phyloP scores from a whole-genome alignment of 2,888 invertebrate species.

The Cantharis nigra region DNA sequence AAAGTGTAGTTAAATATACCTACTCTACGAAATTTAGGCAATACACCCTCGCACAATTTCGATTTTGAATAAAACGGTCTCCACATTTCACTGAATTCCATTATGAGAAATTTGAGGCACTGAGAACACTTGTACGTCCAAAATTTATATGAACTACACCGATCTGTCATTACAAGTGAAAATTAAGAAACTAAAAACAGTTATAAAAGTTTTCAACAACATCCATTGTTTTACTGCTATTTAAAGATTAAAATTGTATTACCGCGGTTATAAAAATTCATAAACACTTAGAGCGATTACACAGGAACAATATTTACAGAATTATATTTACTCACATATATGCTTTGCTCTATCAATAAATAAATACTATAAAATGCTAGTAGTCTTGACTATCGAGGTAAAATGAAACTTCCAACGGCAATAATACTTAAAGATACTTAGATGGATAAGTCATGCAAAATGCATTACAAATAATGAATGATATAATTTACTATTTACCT shows the following conservation, averaged over 20 bases:
- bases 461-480: neutral
- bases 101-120: neutral
- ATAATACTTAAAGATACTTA: neutral
- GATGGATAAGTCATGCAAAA: neutral
- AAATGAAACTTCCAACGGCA: neutral
- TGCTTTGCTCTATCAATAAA: neutral
- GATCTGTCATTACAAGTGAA: neutral
- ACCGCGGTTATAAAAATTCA: neutral
- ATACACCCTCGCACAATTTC: neutral
- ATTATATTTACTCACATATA: neutral
- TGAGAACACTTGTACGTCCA: neutral
- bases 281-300: neutral
- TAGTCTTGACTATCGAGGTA: too few species aligned
- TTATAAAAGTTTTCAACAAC: neutral
- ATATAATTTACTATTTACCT: neutral
- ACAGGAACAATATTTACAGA: neutral
- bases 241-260: neutral
- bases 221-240: neutral
- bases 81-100: constrained; percentile 2
- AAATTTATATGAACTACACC: neutral
- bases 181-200: constrained; percentile 5
- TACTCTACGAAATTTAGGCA: neutral
- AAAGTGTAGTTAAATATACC: neutral
- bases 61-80: constrained; percentile 1
- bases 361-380: neutral